Evolutionary conservation across 2,888 invertebrate species (phyloP).

Genomic region (Agrotis clavis): DNA sequence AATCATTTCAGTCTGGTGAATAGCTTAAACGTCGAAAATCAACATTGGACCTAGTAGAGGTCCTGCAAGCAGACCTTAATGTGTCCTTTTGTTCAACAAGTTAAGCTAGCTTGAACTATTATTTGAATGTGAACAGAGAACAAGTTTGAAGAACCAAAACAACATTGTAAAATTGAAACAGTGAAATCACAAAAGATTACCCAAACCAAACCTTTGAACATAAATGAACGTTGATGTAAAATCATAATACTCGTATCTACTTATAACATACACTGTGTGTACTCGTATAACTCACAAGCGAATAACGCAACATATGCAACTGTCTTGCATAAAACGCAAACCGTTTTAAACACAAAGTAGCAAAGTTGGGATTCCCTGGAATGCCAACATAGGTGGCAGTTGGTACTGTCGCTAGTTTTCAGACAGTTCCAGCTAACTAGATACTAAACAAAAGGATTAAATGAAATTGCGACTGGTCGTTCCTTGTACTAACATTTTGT

Average conservation of each 20-base stretch:
- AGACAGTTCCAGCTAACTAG: slow-evolving; percentile 59
- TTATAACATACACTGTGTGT: neutral
- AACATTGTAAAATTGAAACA: neutral
- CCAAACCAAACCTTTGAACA: neutral
- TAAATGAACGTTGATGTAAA: neutral
- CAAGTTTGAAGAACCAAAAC: neutral
- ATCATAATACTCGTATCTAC: neutral
- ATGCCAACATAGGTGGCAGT: slow-evolving; percentile 48
- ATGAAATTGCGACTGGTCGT: slow-evolving; percentile 50
- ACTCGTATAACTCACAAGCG: slow-evolving; percentile 1
- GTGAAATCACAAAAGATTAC: neutral
- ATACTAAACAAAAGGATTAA: slow-evolving; percentile 69
- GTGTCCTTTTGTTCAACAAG: neutral
- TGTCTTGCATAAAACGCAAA: slow-evolving; percentile 48
- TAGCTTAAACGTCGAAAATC: neutral
- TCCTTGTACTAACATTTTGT: slow-evolving; percentile 42
- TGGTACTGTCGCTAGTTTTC: slow-evolving; percentile 51
- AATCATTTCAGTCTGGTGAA: too few species aligned
- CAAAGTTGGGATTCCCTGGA: slow-evolving; percentile 60
- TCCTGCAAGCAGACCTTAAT: neutral
- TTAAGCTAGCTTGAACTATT: neutral
- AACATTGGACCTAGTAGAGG: neutral
- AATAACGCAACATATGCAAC: slow-evolving; percentile 34
- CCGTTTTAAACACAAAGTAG: slow-evolving; percentile 55
- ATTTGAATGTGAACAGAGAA: neutral